Evolutionary conservation across 2,797 vertebrate species (phyloP).

Genomic region (Tapera naevia): DNA sequence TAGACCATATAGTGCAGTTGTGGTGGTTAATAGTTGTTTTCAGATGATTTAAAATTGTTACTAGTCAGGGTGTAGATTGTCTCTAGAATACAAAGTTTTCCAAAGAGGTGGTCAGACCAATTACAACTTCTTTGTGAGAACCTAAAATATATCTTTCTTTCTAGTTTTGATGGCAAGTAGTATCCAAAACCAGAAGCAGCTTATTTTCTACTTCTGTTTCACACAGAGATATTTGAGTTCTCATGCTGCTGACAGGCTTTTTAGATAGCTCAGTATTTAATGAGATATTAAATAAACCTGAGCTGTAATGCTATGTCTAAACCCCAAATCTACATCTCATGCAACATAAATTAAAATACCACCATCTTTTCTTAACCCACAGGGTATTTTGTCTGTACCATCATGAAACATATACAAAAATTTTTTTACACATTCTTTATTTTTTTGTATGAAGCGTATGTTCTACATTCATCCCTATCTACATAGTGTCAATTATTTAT

Average conservation of each 20-base stretch:
- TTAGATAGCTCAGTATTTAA: not conserved
- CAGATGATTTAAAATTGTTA: not conserved
- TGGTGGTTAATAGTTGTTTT: fast-evolving
- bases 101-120: not conserved
- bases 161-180: not conserved
- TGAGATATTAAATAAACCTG: not conserved
- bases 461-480: not conserved
- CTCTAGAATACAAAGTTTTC: not conserved
- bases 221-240: not conserved
- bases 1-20: not conserved
- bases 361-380: not conserved
- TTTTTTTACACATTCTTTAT: not conserved
- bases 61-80: not conserved
- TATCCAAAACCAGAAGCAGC: not conserved
- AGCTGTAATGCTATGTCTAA: not conserved
- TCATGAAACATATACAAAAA: not conserved
- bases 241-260: not conserved
- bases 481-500: not conserved
- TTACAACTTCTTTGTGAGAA: not conserved
- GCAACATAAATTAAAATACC: not conserved
- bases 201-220: not conserved
- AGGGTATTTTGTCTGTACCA: not conserved
- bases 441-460: not conserved
- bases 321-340: not conserved
- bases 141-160: not conserved